Evolutionary conservation across 2,113 vertebrate genomes (phyloP).

Genomic region (Serinus canaria): DNA sequence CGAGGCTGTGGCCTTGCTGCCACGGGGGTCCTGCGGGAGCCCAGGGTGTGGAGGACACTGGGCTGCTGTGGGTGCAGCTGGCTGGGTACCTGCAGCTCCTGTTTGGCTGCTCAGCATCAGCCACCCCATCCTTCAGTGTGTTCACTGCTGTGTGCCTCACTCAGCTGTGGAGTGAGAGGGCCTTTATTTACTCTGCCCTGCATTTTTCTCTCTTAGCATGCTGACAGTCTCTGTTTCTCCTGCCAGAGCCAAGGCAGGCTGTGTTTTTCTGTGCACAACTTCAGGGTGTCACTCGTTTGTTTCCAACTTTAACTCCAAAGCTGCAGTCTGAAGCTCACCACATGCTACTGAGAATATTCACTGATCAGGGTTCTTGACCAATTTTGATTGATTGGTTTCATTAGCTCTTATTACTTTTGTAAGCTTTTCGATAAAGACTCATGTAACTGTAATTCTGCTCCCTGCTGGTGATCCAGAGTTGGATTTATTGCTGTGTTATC

Average conservation of each 20-base stretch:
- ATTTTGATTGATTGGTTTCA: not conserved
- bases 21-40: accelerated
- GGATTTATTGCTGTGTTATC: not conserved
- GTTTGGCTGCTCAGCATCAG: not conserved
- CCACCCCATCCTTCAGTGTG: too few species aligned
- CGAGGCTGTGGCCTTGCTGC: accelerated
- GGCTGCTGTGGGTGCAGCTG: accelerated
- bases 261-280: not conserved
- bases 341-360: not conserved
- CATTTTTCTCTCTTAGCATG: not conserved
- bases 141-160: accelerated
- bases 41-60: accelerated
- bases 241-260: not conserved
- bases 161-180: too few species aligned
- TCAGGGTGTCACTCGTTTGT: not conserved
- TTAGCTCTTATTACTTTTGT: not conserved
- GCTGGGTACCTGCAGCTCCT: not conserved
- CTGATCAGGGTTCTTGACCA: not conserved
- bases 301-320: not conserved
- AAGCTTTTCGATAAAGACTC: not conserved
- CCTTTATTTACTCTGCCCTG: not conserved
- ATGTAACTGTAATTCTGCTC: not conserved
- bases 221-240: not conserved
- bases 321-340: not conserved
- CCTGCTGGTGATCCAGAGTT: not conserved